Evolutionary conservation across 2,113 vertebrate species (phyloP), one percentile per base, ranked within the genome.

Genomic region (Colinus virginianus): DNA sequence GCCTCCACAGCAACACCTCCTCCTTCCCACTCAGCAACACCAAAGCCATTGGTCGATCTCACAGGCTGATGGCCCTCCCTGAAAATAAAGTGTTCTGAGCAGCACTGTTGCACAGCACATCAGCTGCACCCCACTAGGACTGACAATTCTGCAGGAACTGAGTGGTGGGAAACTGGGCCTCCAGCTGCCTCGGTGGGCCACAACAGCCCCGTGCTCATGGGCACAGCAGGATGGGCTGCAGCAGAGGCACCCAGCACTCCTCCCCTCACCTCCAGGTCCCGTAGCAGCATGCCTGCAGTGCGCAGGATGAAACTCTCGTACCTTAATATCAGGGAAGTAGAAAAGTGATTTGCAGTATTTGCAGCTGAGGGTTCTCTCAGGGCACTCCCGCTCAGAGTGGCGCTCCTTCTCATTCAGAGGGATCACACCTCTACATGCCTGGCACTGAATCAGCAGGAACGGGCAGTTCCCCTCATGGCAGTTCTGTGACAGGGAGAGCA

Each of bases 351-450:
- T 97, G 97, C 98, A 98, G 97, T 97, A 98, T 76, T 96, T 97
- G 95, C 98, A 98, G 97, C 94, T 90, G 17, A 98, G 98, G 32
- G 96, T 98, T 78, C 98, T 94, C 32, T 98, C 95, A 0, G 98
- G 98, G 40, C 98, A 98, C 40, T 98, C 98, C 9, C 95, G 90
- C 68, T 98, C 98, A 2, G 87, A 77, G 9, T 99, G 98, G 38
- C 62, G 95, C 30, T 98, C 97, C 92, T 96, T 97, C 15, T 98
- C 98, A 0, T 93, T 75, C 4, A 87, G 95, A 20, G 97, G 97
- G 72, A 98, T 88, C 22, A 75, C 32, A 30, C 25, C 92, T 58
- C 97, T 86, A 53, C 98, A 98, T 1, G 97, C 97, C 3, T 96
- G 95, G 40, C 98, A 98, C 78, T 94, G 94, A 0, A 96, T 84